These are phyloP conservation scores for Galleria mellonella DNA, from an alignment of 1,140 invertebrate genomes.

Conservation along the genomic window DNA sequence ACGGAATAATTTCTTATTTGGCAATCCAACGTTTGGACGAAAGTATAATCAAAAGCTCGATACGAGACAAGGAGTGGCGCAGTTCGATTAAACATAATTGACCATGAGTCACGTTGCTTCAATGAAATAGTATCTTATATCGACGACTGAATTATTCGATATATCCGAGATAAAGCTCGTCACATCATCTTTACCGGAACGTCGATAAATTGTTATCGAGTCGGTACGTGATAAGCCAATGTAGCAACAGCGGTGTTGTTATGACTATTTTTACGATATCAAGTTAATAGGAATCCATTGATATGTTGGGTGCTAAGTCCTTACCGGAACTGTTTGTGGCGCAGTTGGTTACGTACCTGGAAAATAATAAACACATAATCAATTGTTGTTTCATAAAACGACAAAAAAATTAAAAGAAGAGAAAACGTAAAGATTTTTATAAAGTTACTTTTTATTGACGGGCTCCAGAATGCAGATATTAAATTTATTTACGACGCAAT, in stretches of 20 bases:
- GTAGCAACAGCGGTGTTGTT: not conserved
- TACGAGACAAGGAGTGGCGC: conserved; percentile 5
- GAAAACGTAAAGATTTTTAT: too few species aligned
- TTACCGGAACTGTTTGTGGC: too few species aligned
- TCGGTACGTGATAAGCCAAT: too few species aligned
- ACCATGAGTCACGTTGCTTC: conserved; percentile 2
- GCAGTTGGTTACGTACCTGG: too few species aligned
- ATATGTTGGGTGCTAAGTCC: too few species aligned
- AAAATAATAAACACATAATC: too few species aligned
- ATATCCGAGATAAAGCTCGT: not conserved
- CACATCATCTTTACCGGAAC: not conserved
- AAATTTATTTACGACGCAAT: too few species aligned
- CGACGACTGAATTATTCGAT: not conserved
- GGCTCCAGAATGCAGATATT: too few species aligned
- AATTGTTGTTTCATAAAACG: too few species aligned
- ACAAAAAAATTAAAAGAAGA: too few species aligned
- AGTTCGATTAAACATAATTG: conserved; percentile 5
- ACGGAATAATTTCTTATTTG: not conserved
- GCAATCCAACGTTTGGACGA: not conserved
- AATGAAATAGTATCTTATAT: not conserved
- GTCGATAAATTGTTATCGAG: not conserved
- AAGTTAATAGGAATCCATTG: too few species aligned
- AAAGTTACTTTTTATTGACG: too few species aligned
- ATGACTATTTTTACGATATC: not conserved
- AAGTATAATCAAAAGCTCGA: not conserved